Conservation (phyloP, 2,113 vertebrate species). For the Osmerus eperlanus region DNA sequence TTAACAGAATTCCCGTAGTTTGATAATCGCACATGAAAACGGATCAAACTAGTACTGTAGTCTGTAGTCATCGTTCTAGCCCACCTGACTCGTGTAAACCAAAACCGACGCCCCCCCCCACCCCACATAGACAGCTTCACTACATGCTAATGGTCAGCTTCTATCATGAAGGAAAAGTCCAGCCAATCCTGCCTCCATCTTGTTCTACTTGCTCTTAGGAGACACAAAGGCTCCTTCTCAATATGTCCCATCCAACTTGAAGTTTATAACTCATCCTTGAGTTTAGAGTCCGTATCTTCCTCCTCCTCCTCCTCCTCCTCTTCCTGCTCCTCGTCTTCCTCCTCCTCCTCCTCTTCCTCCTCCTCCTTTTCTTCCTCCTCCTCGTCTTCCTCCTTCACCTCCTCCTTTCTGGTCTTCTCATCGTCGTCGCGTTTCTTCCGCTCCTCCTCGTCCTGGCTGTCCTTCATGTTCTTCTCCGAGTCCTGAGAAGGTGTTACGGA, state of each 20-base stretch:
- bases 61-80: slow-evolving; percentile 17
- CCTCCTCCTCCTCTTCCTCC: slow-evolving; percentile 52
- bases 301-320: slow-evolving; percentile 52
- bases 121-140: slow-evolving; percentile 21
- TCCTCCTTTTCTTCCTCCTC: slow-evolving; percentile 64
- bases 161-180: slow-evolving; percentile 46
- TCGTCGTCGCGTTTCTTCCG: slow-evolving; percentile 69
- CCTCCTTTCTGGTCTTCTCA: slow-evolving; percentile 46
- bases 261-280: slow-evolving; percentile 78
- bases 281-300: slow-evolving; percentile 62
- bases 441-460: slow-evolving; percentile 72
- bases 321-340: slow-evolving; percentile 47
- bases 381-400: slow-evolving; percentile 49
- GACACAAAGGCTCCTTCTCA: slow-evolving; percentile 30
- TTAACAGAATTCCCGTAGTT: background rate
- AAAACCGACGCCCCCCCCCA: slow-evolving; percentile 41
- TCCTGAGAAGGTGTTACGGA: slow-evolving; percentile 56
- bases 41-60: slow-evolving; percentile 33
- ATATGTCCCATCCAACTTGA: slow-evolving; percentile 35
- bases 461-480: slow-evolving; percentile 78
- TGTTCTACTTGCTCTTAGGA: slow-evolving; percentile 34
- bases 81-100: slow-evolving; percentile 53
- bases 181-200: slow-evolving; percentile 42
- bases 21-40: slow-evolving; percentile 35
- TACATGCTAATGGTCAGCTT: slow-evolving; percentile 27